Conservation (phyloP, 2,113 vertebrate species). For the Oryzias woworae region DNA sequence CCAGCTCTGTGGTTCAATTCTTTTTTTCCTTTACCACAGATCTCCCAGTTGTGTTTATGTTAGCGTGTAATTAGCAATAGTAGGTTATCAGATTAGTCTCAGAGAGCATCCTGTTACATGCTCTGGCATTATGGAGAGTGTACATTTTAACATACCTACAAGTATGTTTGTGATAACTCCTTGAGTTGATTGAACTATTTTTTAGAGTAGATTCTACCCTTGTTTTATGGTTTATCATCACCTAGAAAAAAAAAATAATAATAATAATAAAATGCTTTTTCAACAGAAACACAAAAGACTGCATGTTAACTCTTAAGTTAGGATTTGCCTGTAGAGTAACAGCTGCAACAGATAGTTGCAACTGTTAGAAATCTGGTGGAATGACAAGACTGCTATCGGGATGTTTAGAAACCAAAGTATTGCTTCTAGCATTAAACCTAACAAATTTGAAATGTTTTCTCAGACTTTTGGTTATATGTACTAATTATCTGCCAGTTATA, state of each 20-base stretch:
- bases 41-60: conserved; percentile 59
- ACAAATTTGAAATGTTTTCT: not conserved
- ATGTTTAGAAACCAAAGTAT: conserved; percentile 5
- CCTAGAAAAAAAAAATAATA: not conserved
- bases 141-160: conserved; percentile 2
- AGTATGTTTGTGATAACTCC: not conserved
- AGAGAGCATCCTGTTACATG: conserved; percentile 22
- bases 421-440: conserved; percentile 15
- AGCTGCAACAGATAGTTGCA: not conserved
- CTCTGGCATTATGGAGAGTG: conserved; percentile 15
- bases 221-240: not conserved
- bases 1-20: conserved; percentile 16
- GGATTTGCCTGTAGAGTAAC: too few species aligned
- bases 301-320: too few species aligned
- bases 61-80: conserved; percentile 54
- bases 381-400: not conserved
- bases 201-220: not conserved
- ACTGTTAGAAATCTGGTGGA: not conserved
- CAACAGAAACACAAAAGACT: too few species aligned
- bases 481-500: conserved; percentile 11
- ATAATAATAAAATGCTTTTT: not conserved
- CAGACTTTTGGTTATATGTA: not conserved
- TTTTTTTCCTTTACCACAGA: conserved; percentile 37
- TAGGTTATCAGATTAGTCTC: conserved; percentile 55
- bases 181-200: not conserved